A percentile compares a stretch with the other conserved stretches of the same genome.
phyloP scores from a whole-genome alignment of 2,888 invertebrate species.

The Spicauda simplicius region DNA sequence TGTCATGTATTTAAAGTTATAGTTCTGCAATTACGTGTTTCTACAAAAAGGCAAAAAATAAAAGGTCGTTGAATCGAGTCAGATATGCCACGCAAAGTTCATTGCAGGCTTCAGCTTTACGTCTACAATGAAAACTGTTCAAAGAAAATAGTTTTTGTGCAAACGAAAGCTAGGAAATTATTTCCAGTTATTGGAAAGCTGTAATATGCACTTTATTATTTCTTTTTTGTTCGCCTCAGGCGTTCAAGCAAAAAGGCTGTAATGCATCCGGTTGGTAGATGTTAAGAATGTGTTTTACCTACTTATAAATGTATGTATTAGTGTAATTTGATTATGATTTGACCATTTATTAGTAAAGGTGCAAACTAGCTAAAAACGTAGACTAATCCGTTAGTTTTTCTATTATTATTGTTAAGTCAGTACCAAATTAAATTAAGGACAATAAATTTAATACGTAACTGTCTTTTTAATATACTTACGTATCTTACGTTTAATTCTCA shows the following conservation, averaged over 20 bases:
- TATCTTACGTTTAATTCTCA: too few species aligned
- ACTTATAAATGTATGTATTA: constrained; percentile 2
- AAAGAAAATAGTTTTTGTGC: constrained; percentile 8
- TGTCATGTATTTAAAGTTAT: neutral
- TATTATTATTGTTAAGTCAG: too few species aligned
- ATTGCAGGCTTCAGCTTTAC: constrained; percentile 21
- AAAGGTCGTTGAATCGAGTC: constrained; percentile 19
- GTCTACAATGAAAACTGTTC: neutral
- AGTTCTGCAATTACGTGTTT: neutral
- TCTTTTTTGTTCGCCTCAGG: constrained; percentile 26
- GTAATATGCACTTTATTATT: neutral
- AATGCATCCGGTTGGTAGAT: constrained; percentile 20
- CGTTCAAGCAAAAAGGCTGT: constrained; percentile 23
- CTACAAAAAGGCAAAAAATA: neutral
- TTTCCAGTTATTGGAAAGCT: constrained; percentile 36
- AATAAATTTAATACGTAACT: too few species aligned
- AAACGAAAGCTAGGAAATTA: constrained; percentile 38
- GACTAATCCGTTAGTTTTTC: too few species aligned
- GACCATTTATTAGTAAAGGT: neutral
- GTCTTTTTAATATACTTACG: too few species aligned
- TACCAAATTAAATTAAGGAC: too few species aligned
- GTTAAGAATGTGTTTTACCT: constrained; percentile 18
- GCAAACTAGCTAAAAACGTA: too few species aligned
- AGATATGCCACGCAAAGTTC: constrained; percentile 31
- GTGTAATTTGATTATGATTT: neutral